Percentiles rank a stretch among this genome's conserved stretches.
Evolutionary conservation across 2,113 vertebrate species (phyloP).

Genomic region (Cyprinodon brontotheroides): DNA sequence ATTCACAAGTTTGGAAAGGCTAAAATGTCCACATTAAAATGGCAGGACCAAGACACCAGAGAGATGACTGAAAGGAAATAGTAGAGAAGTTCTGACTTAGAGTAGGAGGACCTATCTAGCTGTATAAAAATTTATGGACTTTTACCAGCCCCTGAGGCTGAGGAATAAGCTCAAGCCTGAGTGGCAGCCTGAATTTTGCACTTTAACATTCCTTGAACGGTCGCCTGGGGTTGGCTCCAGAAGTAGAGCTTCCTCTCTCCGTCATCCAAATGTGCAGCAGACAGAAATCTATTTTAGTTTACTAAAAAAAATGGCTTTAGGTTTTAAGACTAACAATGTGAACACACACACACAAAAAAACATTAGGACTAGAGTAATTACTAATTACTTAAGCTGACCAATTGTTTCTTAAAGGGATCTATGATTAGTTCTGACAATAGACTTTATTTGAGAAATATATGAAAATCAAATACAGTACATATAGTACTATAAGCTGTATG

Average conservation of each 20-base stretch:
- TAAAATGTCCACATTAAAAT: constrained; percentile 44
- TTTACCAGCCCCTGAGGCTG: neutral
- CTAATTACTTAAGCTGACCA: too few relatives aligned
- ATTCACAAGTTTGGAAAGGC: constrained; percentile 45
- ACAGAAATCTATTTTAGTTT: neutral
- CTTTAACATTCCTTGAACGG: neutral
- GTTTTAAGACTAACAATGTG: too few relatives aligned
- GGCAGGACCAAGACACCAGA: constrained; percentile 37
- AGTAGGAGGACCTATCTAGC: constrained; percentile 31
- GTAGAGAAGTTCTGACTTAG: neutral
- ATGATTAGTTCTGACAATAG: too few relatives aligned
- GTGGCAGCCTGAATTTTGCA: neutral
- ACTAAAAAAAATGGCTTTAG: too few relatives aligned
- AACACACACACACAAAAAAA: too few relatives aligned
- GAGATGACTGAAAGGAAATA: neutral
- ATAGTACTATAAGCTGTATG: too few relatives aligned
- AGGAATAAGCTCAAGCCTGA: neutral
- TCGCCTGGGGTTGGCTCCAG: neutral
- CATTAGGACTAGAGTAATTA: too few relatives aligned
- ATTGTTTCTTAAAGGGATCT: too few relatives aligned
- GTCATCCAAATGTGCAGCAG: neutral
- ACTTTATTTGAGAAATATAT: too few relatives aligned
- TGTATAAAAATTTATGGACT: constrained; percentile 21
- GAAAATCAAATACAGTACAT: too few relatives aligned
- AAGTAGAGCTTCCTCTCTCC: neutral